A percentile compares a stretch with the other conserved stretches of the same genome.
Evolutionary conservation across 2,797 vertebrate species (phyloP).

Genomic region (Gallinago solitaria): DNA sequence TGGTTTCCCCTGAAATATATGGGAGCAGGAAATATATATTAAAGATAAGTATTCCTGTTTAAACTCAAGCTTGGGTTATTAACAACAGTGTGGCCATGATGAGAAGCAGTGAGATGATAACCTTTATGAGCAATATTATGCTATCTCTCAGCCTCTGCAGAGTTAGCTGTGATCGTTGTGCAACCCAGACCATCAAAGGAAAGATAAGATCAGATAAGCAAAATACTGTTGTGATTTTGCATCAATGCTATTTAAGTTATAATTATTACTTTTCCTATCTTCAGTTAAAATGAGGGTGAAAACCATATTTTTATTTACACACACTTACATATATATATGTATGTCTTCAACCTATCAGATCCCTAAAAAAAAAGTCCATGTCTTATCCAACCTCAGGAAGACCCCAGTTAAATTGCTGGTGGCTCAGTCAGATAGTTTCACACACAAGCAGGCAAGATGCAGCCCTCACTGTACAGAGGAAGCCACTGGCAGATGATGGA

Average conservation of each 20-base stretch:
- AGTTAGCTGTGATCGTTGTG: constrained; percentile 42
- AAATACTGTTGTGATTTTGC: constrained; percentile 39
- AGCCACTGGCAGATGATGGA: not conserved
- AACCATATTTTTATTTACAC: not conserved
- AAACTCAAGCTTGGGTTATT: constrained; percentile 21
- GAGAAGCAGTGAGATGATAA: constrained; percentile 5
- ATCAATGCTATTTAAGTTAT: not conserved
- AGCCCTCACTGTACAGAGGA: not conserved
- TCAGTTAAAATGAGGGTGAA: constrained; percentile 14
- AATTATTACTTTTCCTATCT: constrained; percentile 29
- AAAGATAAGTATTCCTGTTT: constrained; percentile 56
- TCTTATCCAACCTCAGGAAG: not conserved
- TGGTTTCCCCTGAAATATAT: constrained; percentile 51
- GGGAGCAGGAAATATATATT: constrained; percentile 40
- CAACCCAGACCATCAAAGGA: constrained; percentile 56
- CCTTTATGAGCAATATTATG: constrained; percentile 13
- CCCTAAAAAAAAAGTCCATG: not conserved
- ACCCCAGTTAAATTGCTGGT: not conserved
- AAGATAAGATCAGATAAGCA: constrained; percentile 41
- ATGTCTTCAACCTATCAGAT: not conserved
- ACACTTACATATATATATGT: not conserved
- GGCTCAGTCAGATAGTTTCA: not conserved
- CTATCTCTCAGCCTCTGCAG: not conserved
- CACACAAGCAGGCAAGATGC: not conserved
- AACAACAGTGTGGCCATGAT: not conserved